Evolutionary conservation across 2,888 invertebrate species (phyloP).

Genomic region (Acanthosepion esculentum): DNA sequence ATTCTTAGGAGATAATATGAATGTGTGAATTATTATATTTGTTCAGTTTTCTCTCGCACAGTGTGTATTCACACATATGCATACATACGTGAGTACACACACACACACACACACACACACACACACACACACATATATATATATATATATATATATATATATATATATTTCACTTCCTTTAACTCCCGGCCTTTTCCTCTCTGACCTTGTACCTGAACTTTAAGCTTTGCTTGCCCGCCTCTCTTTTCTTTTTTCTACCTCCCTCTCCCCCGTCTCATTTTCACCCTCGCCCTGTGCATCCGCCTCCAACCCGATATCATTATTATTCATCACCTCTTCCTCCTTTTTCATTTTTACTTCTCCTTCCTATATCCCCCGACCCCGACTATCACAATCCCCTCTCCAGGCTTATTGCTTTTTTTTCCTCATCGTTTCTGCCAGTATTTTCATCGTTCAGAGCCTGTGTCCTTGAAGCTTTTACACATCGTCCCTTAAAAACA

Average conservation of each 20-base stretch:
- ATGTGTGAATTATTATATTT: no score
- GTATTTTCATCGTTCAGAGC: neutral
- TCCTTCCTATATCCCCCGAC: neutral
- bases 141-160: neutral
- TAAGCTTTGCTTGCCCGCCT: neutral
- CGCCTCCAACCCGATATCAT: neutral
- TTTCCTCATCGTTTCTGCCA: neutral
- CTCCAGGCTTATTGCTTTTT: neutral
- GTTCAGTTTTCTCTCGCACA: no score
- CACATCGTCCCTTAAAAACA: neutral
- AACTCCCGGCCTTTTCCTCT: neutral
- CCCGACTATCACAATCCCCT: neutral
- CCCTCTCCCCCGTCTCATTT: neutral
- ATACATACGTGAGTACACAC: neutral
- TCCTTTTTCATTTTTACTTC: neutral
- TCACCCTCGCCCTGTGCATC: neutral
- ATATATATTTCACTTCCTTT: neutral
- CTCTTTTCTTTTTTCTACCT: neutral
- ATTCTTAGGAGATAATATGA: no score
- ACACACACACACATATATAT: neutral
- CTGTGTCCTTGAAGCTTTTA: neutral
- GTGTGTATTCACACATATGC: neutral
- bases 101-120: no score
- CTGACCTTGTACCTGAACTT: constrained; percentile 33
- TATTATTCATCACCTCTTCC: neutral